Base-by-base conservation (phyloP, 2,888 invertebrate genomes). In the Priocnemis perturbator region DNA sequence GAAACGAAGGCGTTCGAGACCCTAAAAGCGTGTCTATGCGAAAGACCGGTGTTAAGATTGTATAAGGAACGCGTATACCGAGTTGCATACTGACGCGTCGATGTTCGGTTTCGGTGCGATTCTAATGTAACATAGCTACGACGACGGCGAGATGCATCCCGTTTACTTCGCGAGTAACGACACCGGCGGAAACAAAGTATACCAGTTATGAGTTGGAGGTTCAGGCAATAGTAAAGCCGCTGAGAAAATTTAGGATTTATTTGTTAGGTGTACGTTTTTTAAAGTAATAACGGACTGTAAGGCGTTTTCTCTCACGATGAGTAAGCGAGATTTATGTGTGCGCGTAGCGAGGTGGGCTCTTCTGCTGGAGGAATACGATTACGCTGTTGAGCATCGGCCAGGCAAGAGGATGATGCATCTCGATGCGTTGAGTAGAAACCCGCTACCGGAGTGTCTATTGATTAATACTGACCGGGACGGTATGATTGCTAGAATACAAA, bases 381-480 rank as follows among this genome's bases (percentile, higher is more conserved):
- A 47, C 15, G n/a, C n/a, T n/a, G n/a, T n/a, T n/a, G n/a, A n/a
- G n/a, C n/a, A n/a, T n/a, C n/a, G n/a, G n/a, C n/a, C 60, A 4
- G 55, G 45, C 20, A 66, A 44, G 11, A 61, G 48, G 15, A 66
- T 56, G 55, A 14, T 45, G 15, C 60, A 66, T 14, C 56, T 66
- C n/a, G 50, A 60, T 21, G 53, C 59, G 1, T 37, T 64, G n/a
- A 53, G 52, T 26, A 55, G 59, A 1, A 17, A 53, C n/a, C 44
- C 64, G 0, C 7, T 59, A 11, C 60, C 53, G 2, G 58, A 21
- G n/a, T n/a, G n/a, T 4, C 20, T 21, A 9, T 23, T 60, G 53
- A 21, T 55, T 2, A 23, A 53, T 1, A 55, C 59, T 20, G 21
- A 52, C 26, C 23, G 55, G 11, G 59, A 65, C n/a, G 26, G 63